Evolutionary conservation across 2,113 vertebrate species (phyloP).

Genomic region (Apeltes quadracus): DNA sequence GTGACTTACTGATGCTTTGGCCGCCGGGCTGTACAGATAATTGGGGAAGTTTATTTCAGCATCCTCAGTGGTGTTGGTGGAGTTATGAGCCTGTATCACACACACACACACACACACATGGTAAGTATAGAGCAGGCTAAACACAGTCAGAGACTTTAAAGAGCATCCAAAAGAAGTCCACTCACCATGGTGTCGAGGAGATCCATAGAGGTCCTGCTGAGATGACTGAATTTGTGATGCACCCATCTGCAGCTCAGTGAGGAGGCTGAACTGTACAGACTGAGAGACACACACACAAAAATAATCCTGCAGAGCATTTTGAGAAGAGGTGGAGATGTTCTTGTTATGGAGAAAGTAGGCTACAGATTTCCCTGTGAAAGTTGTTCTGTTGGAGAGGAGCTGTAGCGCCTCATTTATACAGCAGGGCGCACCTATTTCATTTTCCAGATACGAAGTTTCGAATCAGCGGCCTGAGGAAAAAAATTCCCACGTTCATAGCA

Average conservation of each 20-base stretch:
- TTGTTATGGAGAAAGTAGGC: not conserved
- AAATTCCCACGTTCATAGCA: not conserved
- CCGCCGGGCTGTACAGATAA: constrained; percentile 35
- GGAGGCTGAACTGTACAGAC: constrained; percentile 33
- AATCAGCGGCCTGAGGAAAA: not conserved
- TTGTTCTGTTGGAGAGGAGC: constrained; percentile 11
- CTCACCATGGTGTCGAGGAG: constrained; percentile 66
- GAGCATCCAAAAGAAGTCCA: not conserved
- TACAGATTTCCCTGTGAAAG: not conserved
- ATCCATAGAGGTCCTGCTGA: constrained; percentile 37
- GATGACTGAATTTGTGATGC: constrained; percentile 51
- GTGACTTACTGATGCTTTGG: constrained; percentile 52
- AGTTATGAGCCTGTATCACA: constrained; percentile 46
- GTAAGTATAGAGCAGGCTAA: not conserved
- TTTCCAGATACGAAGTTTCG: constrained; percentile 23
- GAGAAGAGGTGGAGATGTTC: rapidly evolving
- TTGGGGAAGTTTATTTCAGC: constrained; percentile 42
- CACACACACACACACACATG: not conserved
- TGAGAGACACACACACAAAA: constrained; percentile 42
- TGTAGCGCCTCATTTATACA: constrained; percentile 26
- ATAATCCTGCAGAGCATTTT: constrained; percentile 48
- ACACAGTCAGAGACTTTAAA: not conserved
- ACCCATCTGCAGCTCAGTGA: constrained; percentile 70
- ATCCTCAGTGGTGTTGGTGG: constrained; percentile 41
- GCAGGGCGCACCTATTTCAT: constrained; percentile 9